A percentile compares a stretch with the other conserved stretches of the same genome.
phyloP scores from a whole-genome alignment of 2,888 invertebrate species.

The Ophonus ardosiacus region DNA sequence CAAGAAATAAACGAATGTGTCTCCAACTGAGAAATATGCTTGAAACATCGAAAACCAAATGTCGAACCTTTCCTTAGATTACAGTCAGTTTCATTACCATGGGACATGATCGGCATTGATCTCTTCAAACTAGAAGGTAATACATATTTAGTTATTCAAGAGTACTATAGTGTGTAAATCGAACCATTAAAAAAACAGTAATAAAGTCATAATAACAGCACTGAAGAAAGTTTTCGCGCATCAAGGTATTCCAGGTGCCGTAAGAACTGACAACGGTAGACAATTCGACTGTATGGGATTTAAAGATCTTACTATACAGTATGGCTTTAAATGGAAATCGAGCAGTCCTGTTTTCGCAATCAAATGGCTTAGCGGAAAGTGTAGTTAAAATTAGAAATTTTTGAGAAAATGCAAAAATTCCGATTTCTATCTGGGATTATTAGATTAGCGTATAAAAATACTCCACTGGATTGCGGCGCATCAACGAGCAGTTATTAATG shows the following conservation, averaged over 20 bases:
- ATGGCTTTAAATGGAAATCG: not conserved
- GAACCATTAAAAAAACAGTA: conserved; percentile 41
- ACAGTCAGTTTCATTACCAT: conserved; percentile 67
- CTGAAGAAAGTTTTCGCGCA: not conserved
- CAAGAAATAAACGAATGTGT: conserved; percentile 65
- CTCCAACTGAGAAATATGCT: conserved; percentile 67
- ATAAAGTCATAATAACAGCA: not conserved
- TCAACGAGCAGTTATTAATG: conserved; percentile 1
- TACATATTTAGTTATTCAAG: no score
- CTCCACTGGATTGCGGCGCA: not conserved
- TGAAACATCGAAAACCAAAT: conserved; percentile 63
- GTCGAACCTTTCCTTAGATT: conserved; percentile 67
- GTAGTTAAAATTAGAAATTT: not conserved
- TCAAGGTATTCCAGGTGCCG: not conserved
- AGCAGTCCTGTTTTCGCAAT: not conserved
- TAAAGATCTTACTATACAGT: not conserved
- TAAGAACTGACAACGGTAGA: not conserved
- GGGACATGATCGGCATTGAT: no score
- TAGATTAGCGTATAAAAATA: not conserved
- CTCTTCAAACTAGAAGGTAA: no score
- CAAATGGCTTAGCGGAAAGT: conserved; percentile 2
- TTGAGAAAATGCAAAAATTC: not conserved
- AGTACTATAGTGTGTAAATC: conserved; percentile 67
- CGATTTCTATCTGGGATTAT: not conserved
- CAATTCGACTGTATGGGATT: not conserved